Base-by-base conservation (phyloP, 2,797 vertebrate genomes). In the Epinephelus awoara region DNA sequence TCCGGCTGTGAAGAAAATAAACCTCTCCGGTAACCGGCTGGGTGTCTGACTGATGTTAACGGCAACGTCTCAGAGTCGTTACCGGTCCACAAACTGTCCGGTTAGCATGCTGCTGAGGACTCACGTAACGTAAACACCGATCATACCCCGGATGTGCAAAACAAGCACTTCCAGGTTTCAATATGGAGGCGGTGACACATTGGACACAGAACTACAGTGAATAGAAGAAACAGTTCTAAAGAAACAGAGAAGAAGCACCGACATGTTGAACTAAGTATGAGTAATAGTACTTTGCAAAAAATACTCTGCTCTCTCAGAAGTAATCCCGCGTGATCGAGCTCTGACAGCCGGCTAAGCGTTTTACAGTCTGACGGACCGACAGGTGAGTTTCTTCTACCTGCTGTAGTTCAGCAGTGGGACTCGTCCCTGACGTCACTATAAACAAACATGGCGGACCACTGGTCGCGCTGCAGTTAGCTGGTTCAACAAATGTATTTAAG, bases 371-470 rank as follows among this genome's bases (percentile, higher is more conserved):
- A 40, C 38, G 38, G 4, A 1, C 9, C 10, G 1, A 2, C 63
- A 38, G 66, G 38, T 62, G 72, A 75, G 58, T 50, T 27, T 68
- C 5, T 44, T 73, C 75, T 70, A 51, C 2, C 40, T 40, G 47
- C 15, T 65, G 6, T 18, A 8, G 10, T 2, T 71, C 66, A 51
- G 11, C n/a, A 25, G n/a, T 0, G 0, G 15, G n/a, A 23, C 4
- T 0, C 1, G 1, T 2, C 23, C 2, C 14, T 75, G 49, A 78
- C 75, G 75, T 84, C 83, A 79, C n/a, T 4, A 51, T 80, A 78
- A 80, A 84, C 81, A 78, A 86, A 88, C 56, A 82, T 84, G 83
- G 85, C 73, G 61, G 71, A 18, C 40, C 0, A 19, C 13, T 3
- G 21, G 13, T 6, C 4, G 29, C 46, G 14, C 21, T 1, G 27